These are phyloP conservation scores for Chrysotoxum bicinctum DNA, from an alignment of 2,888 invertebrate species.

Conservation along the genomic window DNA sequence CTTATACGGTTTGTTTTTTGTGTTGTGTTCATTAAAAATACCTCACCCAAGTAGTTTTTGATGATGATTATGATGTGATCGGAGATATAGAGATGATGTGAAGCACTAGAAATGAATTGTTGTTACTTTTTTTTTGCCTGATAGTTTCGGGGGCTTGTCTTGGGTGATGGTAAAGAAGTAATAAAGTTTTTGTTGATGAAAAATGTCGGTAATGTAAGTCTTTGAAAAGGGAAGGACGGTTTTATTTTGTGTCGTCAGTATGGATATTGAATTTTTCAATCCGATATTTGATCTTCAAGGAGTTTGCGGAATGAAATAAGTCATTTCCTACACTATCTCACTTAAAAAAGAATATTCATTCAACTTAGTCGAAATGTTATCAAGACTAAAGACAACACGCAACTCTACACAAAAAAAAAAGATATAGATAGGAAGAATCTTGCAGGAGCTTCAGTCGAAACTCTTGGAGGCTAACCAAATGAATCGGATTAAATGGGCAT, in stretches of 20 bases:
- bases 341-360: neutral
- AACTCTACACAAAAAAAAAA: too few species aligned
- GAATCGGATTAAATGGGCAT: too few species aligned
- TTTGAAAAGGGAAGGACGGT: neutral
- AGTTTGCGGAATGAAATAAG: neutral
- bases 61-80: conserved; percentile 1
- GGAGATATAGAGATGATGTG: conserved; percentile 20
- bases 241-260: neutral
- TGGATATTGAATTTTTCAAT: neutral
- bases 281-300: neutral
- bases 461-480: too few species aligned
- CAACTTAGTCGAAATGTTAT: too few species aligned
- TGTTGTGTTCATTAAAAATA: neutral
- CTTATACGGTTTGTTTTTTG: neutral
- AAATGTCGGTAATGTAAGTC: neutral
- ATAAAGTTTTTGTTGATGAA: neutral
- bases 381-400: too few species aligned
- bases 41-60: neutral
- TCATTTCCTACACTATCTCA: neutral
- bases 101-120: conserved; percentile 14
- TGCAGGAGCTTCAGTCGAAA: too few species aligned
- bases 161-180: neutral
- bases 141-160: neutral
- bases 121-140: neutral
- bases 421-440: too few species aligned